Evolutionary conservation across 2,797 vertebrate genomes (phyloP).

Genomic region (Alosa sapidissima): DNA sequence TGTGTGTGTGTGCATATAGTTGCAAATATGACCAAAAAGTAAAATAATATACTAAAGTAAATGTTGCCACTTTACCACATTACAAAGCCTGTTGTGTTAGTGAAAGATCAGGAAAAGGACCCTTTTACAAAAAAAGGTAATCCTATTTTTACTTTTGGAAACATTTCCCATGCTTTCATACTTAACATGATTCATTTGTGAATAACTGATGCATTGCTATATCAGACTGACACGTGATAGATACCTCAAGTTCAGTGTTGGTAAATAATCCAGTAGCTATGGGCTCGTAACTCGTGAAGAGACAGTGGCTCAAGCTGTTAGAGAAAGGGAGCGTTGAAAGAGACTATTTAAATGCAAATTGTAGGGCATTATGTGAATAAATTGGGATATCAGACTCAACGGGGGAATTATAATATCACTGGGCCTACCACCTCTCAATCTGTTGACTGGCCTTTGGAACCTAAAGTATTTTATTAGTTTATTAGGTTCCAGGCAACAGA

Average conservation of each 20-base stretch:
- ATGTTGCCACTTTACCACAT: not conserved
- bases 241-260: conserved; percentile 37
- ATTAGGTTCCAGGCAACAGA: not conserved
- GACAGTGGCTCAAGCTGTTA: not conserved
- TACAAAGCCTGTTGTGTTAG: not conserved
- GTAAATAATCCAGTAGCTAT: conserved; percentile 20
- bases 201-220: not conserved
- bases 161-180: not conserved
- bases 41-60: not conserved
- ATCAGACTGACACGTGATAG: not conserved
- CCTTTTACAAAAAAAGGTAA: not conserved
- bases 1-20: not conserved
- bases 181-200: conserved; percentile 1
- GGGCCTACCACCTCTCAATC: conserved; percentile 28
- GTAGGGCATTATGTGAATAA: conserved; percentile 40
- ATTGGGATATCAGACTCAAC: conserved; percentile 31
- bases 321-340: conserved; percentile 32
- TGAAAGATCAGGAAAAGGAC: not conserved
- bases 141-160: not conserved
- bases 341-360: conserved; percentile 60
- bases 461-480: conserved; percentile 5
- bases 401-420: conserved; percentile 39
- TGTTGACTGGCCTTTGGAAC: conserved; percentile 19
- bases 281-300: not conserved
- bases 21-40: not conserved